Evolutionary conservation across 1,140 invertebrate genomes (phyloP).

Genomic region (Ctenoplectra terminalis): DNA sequence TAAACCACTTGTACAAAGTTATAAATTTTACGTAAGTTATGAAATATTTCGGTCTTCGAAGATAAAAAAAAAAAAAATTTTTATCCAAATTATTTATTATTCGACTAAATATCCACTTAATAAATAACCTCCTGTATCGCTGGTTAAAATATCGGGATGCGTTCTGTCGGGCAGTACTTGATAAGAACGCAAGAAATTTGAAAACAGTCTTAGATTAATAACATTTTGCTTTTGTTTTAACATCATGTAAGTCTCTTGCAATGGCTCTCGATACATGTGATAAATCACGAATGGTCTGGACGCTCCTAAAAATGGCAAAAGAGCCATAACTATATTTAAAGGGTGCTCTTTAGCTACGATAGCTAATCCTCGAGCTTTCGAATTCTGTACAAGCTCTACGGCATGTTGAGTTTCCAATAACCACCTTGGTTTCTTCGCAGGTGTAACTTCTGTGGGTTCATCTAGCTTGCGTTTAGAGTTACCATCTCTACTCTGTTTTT

Average conservation of each 20-base stretch:
- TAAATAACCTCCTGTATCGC: constrained; percentile 89
- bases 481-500: neutral
- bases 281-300: constrained; percentile 94
- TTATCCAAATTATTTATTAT: neutral
- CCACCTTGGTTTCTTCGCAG: constrained; percentile 85
- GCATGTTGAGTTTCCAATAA: constrained; percentile 86
- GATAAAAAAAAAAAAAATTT: neutral
- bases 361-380: constrained; percentile 90
- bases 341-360: constrained; percentile 94
- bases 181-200: constrained; percentile 94
- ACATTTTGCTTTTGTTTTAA: constrained; percentile 88
- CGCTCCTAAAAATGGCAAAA: constrained; percentile 89
- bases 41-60: neutral
- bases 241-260: constrained; percentile 90
- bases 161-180: constrained; percentile 94
- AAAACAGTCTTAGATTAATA: constrained; percentile 89
- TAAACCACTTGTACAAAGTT: neutral
- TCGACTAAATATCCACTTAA: constrained; percentile 86
- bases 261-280: constrained; percentile 89
- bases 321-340: constrained; percentile 87
- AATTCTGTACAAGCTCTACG: constrained; percentile 82
- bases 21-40: neutral
- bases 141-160: constrained; percentile 92
- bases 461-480: constrained; percentile 58
- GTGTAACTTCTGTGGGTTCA: neutral